phyloP scores from a whole-genome alignment of 1,140 invertebrate genomes.

The Cotesia chilonis region DNA sequence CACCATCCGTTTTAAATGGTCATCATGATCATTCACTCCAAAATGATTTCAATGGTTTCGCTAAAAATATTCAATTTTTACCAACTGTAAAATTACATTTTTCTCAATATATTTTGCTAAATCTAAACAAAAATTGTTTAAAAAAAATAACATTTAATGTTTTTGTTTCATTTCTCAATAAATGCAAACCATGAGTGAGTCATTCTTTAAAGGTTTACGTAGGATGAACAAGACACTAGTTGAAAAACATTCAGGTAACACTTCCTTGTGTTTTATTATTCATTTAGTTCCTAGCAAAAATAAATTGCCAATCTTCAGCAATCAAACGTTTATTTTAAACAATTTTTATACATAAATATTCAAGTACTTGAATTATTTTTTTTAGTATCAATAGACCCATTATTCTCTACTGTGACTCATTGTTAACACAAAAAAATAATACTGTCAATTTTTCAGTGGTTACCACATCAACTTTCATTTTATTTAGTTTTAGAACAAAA shows the following conservation, averaged over 20 bases:
- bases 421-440: too few relatives aligned
- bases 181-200: slow-evolving; percentile 21
- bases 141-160: neutral
- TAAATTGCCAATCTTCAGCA: neutral
- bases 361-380: too few relatives aligned
- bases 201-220: slow-evolving; percentile 20
- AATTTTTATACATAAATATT: too few relatives aligned
- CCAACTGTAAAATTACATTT: too few relatives aligned
- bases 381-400: too few relatives aligned
- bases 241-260: slow-evolving; percentile 23
- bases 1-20: slow-evolving; percentile 25
- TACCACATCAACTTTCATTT: neutral
- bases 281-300: neutral
- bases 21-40: slow-evolving; percentile 11
- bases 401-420: too few relatives aligned
- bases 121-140: neutral
- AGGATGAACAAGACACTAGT: slow-evolving; percentile 32
- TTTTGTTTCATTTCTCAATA: slow-evolving; percentile 24
- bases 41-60: too few relatives aligned
- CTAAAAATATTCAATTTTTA: too few relatives aligned
- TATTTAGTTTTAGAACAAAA: neutral
- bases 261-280: slow-evolving; percentile 27
- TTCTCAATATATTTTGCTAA: too few relatives aligned
- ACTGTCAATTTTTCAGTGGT: neutral
- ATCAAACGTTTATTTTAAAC: neutral